Percentiles rank a stretch among this genome's conserved stretches.
These are phyloP conservation scores for Oxyura jamaicensis DNA, from an alignment of 2,113 vertebrate species.

Conservation along the genomic window DNA sequence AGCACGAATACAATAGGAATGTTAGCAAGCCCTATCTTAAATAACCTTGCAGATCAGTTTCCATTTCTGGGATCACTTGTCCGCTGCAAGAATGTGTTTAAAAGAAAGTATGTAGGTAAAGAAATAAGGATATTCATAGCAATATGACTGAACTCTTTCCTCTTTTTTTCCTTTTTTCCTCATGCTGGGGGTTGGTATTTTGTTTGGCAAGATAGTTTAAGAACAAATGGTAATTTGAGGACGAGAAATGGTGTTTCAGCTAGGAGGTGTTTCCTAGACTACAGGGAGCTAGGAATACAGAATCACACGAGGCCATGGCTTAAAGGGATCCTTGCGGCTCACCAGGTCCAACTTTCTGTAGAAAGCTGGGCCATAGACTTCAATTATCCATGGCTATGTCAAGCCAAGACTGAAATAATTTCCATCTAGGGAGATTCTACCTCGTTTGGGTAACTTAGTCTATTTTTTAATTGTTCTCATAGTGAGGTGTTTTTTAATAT, in stretches of 20 bases:
- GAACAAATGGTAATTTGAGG: not conserved
- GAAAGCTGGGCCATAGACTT: not conserved
- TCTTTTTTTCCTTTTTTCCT: not conserved
- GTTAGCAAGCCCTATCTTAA: slow-evolving; percentile 1
- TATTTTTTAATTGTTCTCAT: not conserved
- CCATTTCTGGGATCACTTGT: slow-evolving; percentile 30
- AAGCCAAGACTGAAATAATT: not conserved
- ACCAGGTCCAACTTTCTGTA: not conserved
- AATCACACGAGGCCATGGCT: not conserved
- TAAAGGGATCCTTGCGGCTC: not conserved
- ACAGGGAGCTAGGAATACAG: not conserved
- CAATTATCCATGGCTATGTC: not conserved
- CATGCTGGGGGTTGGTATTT: not conserved
- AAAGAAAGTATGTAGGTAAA: slow-evolving; percentile 18
- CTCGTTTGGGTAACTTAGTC: not conserved
- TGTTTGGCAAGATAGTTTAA: not conserved
- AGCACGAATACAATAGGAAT: slow-evolving; percentile 16
- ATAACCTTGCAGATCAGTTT: not conserved
- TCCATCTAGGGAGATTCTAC: not conserved
- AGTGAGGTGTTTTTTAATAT: not conserved
- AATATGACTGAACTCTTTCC: not conserved
- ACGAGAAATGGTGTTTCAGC: slow-evolving; percentile 24
- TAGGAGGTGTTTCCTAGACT: not conserved
- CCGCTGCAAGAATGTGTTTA: slow-evolving; percentile 4
- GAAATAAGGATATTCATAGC: not conserved